These are phyloP conservation scores for Leptobrachium ailaonicum DNA, from an alignment of 2,113 vertebrate species.

Conservation along the genomic window DNA sequence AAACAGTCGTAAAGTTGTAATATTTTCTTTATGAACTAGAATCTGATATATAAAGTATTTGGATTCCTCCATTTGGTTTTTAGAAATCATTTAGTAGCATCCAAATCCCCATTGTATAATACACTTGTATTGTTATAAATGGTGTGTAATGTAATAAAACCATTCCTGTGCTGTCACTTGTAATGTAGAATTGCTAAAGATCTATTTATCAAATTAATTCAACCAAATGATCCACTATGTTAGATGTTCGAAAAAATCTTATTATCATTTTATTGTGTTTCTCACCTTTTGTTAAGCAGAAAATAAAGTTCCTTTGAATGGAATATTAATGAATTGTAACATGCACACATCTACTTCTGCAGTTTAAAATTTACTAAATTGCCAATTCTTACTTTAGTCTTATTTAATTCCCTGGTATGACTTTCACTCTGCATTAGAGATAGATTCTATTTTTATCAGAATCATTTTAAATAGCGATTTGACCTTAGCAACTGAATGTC, in stretches of 20 bases:
- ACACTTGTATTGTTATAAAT: neutral
- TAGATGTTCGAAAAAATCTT: neutral
- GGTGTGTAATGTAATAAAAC: neutral
- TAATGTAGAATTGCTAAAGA: neutral
- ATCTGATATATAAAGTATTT: neutral
- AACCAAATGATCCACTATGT: slow-evolving; percentile 2
- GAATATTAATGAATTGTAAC: slow-evolving; percentile 25
- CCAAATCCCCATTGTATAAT: neutral
- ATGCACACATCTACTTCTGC: slow-evolving; percentile 18
- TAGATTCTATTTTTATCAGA: slow-evolving; percentile 18
- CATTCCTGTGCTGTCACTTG: neutral
- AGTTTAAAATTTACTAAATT: slow-evolving; percentile 22
- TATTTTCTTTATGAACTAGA: too few relatives aligned
- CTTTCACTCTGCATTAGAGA: slow-evolving; percentile 22
- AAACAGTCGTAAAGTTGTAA: too few relatives aligned
- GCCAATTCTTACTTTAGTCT: slow-evolving; percentile 25
- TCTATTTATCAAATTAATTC: slow-evolving; percentile 3
- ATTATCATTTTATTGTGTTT: slow-evolving; percentile 30
- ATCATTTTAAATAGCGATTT: slow-evolving; percentile 16
- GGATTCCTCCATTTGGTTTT: neutral
- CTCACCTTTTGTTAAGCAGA: slow-evolving; percentile 22
- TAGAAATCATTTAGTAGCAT: neutral
- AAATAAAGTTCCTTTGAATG: neutral
- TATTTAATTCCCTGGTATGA: slow-evolving; percentile 18
- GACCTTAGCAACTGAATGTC: slow-evolving; percentile 2